phyloP scores from a whole-genome alignment of 1,140 invertebrate genomes.

The Drosophila pseudoobscura region DNA sequence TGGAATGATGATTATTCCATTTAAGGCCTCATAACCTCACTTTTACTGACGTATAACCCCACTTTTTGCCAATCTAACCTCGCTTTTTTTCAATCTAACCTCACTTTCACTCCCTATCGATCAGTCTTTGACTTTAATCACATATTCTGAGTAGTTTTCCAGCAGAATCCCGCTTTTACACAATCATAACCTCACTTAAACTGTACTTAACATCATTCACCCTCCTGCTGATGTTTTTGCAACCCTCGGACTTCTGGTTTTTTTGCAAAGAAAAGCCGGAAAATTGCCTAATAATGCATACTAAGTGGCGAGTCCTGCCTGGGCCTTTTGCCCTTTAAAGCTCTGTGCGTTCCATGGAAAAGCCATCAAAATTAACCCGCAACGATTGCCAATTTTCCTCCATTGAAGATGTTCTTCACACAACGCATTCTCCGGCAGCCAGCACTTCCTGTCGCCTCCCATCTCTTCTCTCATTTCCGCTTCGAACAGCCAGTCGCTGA shows the following conservation, averaged over 20 bases:
- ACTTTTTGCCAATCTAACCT: too few species aligned
- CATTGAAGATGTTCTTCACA: constrained; percentile 60
- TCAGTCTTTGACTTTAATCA: background rate
- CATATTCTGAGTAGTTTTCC: too few species aligned
- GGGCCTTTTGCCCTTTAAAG: constrained; percentile 9
- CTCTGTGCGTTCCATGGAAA: constrained; percentile 15
- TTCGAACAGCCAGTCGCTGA: constrained; percentile 45
- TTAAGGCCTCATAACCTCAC: too few species aligned
- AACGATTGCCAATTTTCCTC: constrained; percentile 37
- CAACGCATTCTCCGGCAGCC: constrained; percentile 33
- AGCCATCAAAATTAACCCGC: constrained; percentile 50
- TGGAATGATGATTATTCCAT: background rate
- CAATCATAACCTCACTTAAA: too few species aligned
- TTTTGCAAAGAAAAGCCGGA: constrained; percentile 7
- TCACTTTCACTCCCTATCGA: too few species aligned
- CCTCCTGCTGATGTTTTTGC: background rate
- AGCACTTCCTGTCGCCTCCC: constrained; percentile 47
- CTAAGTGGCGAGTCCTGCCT: constrained; percentile 13
- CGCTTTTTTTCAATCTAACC: too few species aligned
- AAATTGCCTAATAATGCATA: constrained; percentile 56
- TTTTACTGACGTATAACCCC: too few species aligned
- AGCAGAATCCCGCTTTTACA: too few species aligned
- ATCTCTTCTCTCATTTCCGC: constrained; percentile 43
- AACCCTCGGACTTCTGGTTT: constrained; percentile 1
- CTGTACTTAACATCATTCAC: too few species aligned